Evolutionary conservation across 2,888 invertebrate genomes (phyloP), one percentile per base, ranked within the genome.

Genomic region (Ernsta delagoae): DNA sequence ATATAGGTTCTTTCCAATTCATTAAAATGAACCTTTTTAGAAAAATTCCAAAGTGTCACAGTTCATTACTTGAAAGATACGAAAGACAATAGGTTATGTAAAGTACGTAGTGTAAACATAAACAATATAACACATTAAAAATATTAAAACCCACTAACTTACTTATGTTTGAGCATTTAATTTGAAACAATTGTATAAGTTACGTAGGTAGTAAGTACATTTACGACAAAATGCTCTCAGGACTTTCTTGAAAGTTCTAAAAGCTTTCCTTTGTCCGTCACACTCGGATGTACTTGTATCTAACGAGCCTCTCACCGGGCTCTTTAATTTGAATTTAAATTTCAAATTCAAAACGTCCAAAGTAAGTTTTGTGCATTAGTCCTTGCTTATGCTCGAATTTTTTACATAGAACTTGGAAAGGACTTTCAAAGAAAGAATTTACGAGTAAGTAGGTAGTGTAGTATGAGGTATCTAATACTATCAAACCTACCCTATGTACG

Each of bases 251-350:
- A 43, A 67, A 67, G 67, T 67, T 67, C 61, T 67, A 62, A 67
- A 62, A 67, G 67, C 67, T 56, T 67, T 67, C 61, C 61, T 67
- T 67, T 67, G 67, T 67, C 67, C 61, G 67, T 67, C 61, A 67
- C 45, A 43, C 53, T 36, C 43, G 41, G 45, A 43, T 43, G 39
- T 59, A 59, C 59, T 16, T 9, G 61, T 56, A 36, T 36, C 36
- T 67, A 61, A 67, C 61, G 67, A 61, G 56, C 36, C 60, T 45
- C 56, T 43, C 60, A 16, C n/a, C 61, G 61, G 54, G 39, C 48
- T 48, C 61, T 56, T 60, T 62, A 54, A 67, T 43, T 67, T 45
- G 43, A 43, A 56, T 67, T 45, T 48, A 54, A 67, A 48, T 65
- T 8, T 54, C 48, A 45, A 54, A 61, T 36, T 59, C 8, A 45